Conservation (phyloP, 1,140 invertebrate genomes). For the Ips nitidus region DNA sequence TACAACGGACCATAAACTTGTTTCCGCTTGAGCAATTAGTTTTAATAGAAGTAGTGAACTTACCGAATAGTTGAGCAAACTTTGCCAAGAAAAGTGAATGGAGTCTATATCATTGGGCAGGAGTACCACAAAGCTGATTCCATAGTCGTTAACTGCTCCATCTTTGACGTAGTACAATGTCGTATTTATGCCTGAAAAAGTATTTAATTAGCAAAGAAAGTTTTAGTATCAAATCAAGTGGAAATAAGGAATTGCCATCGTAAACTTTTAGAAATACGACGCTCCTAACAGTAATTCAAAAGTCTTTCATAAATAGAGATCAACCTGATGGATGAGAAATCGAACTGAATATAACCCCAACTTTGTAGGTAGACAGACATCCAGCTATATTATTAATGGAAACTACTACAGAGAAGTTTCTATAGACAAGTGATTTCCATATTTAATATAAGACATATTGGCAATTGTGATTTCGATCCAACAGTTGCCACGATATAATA, state of each 20-base stretch:
- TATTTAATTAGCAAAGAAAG: not conserved
- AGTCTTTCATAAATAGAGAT: too few species aligned
- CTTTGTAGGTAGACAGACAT: not conserved
- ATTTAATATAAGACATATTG: conserved; percentile 21
- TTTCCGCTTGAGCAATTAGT: conserved; percentile 14
- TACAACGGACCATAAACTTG: conserved; percentile 4
- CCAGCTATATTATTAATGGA: conserved; percentile 16
- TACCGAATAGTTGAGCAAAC: conserved; percentile 72
- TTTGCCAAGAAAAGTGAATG: conserved; percentile 86
- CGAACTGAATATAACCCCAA: too few species aligned
- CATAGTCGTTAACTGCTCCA: conserved; percentile 87
- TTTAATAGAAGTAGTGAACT: conserved; percentile 48
- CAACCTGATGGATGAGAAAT: too few species aligned
- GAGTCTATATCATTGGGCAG: conserved; percentile 78
- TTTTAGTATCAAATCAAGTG: not conserved
- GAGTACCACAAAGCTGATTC: conserved; percentile 82
- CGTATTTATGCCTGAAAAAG: conserved; percentile 73
- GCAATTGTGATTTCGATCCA: conserved; percentile 21
- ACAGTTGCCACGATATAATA: conserved; percentile 13
- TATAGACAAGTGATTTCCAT: conserved; percentile 18
- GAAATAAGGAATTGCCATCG: not conserved
- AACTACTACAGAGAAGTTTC: conserved; percentile 7
- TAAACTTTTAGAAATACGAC: too few species aligned
- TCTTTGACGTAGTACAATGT: conserved; percentile 86
- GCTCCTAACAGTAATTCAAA: too few species aligned